Conservation (phyloP, 2,797 vertebrate genomes). For the Schizothorax lantsangensis region DNA sequence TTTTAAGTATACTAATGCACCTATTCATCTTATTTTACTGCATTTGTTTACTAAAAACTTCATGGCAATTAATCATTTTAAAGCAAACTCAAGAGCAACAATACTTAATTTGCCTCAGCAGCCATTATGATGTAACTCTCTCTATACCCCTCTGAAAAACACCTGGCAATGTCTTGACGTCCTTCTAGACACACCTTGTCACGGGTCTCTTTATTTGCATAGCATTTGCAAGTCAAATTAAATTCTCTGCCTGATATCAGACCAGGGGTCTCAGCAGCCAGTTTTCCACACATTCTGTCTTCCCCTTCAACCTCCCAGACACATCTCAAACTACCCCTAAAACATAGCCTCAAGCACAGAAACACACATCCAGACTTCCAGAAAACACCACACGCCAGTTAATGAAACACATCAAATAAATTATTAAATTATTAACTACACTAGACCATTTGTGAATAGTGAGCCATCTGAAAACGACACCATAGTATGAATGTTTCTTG, state of each 20-base stretch:
- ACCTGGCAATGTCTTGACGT: constrained; percentile 37
- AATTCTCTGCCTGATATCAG: constrained; percentile 22
- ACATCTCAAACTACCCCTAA: constrained; percentile 20
- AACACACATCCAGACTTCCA: constrained; percentile 5
- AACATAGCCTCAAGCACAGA: constrained; percentile 25
- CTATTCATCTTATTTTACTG: not conserved
- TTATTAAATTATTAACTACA: constrained; percentile 8
- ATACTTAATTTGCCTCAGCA: not conserved
- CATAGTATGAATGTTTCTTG: not conserved
- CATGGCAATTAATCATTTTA: not conserved
- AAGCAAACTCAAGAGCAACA: not conserved
- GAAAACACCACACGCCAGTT: constrained; percentile 7
- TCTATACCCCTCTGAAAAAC: constrained; percentile 7
- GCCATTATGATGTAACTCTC: constrained; percentile 20
- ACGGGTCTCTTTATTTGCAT: constrained; percentile 42
- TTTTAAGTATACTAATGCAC: not conserved
- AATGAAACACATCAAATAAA: not conserved
- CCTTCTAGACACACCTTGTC: constrained; percentile 34
- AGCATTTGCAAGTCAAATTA: constrained; percentile 48
- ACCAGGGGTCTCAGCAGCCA: constrained; percentile 37
- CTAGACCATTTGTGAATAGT: not conserved
- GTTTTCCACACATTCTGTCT: not conserved
- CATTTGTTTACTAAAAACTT: not conserved
- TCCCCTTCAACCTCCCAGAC: not conserved
- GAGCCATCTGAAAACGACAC: not conserved